A percentile compares a stretch with the other conserved stretches of the same genome.
These are phyloP conservation scores for Potamarius usumacintae DNA, from an alignment of 2,113 vertebrate genomes.

Conservation along the genomic window DNA sequence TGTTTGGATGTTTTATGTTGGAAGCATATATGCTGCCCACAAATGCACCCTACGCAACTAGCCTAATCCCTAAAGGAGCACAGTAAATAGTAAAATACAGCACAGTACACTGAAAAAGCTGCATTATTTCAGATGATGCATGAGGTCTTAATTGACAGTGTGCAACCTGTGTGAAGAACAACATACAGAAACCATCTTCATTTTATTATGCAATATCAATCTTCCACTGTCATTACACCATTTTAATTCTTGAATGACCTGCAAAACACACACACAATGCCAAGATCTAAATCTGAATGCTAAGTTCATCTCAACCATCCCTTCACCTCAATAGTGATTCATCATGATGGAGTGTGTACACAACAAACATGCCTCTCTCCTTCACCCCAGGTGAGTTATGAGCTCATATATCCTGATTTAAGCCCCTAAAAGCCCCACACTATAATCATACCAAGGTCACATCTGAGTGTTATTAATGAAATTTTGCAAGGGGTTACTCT, in stretches of 20 bases:
- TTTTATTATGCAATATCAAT: conserved; percentile 39
- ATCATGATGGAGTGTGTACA: conserved; percentile 40
- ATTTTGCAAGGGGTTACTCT: conserved; percentile 41
- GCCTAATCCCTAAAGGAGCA: neutral
- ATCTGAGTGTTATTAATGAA: conserved; percentile 62
- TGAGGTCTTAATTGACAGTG: conserved; percentile 58
- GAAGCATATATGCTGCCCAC: neutral
- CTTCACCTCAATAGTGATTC: conserved; percentile 38
- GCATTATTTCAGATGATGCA: conserved; percentile 54
- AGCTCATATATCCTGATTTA: conserved; percentile 60
- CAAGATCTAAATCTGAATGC: conserved; percentile 18
- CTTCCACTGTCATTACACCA: conserved; percentile 35
- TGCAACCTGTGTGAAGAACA: conserved; percentile 37
- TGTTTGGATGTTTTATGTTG: neutral
- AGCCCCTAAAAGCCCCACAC: conserved; percentile 47
- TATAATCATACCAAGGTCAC: conserved; percentile 57
- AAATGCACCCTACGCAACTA: neutral
- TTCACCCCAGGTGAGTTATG: conserved; percentile 57
- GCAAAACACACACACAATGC: neutral
- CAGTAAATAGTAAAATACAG: neutral
- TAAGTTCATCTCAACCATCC: conserved; percentile 29
- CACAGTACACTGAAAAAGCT: neutral
- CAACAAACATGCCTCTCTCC: conserved; percentile 5
- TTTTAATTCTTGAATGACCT: conserved; percentile 40
- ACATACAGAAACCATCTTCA: conserved; percentile 41